Evolutionary conservation across 2,113 vertebrate genomes (phyloP).

Genomic region (Ctenomys sociabilis): DNA sequence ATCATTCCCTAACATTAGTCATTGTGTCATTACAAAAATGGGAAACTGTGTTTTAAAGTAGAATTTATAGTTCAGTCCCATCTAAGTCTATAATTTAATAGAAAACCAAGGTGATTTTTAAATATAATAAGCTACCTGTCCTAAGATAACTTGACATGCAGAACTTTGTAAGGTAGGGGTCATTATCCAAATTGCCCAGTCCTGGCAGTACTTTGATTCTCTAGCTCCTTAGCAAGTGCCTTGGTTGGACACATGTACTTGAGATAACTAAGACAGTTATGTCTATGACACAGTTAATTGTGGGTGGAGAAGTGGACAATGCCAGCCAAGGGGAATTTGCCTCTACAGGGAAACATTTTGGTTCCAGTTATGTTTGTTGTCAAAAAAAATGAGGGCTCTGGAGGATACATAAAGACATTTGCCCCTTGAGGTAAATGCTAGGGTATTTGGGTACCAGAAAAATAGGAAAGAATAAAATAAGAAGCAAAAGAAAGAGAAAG

Average conservation of each 20-base stretch:
- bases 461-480: not conserved
- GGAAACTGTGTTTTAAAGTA: conserved; percentile 45
- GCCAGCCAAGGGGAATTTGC: not conserved
- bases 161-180: not conserved
- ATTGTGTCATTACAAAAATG: conserved; percentile 40
- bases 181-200: not conserved
- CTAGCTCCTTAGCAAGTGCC: not conserved
- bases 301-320: not conserved
- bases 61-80: conserved; percentile 67
- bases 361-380: not conserved
- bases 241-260: not conserved
- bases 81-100: conserved; percentile 63
- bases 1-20: conserved; percentile 63
- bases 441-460: not conserved
- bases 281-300: not conserved
- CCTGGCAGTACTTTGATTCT: conserved; percentile 4
- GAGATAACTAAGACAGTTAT: not conserved
- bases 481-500: not conserved
- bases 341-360: not conserved
- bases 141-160: conserved; percentile 52
- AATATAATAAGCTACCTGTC: conserved; percentile 59
- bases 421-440: not conserved
- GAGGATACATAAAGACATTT: not conserved
- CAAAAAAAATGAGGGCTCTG: not conserved
- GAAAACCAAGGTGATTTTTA: conserved; percentile 64